phyloP scores from a whole-genome alignment of 2,888 invertebrate species.

The Pimpla rufipes region DNA sequence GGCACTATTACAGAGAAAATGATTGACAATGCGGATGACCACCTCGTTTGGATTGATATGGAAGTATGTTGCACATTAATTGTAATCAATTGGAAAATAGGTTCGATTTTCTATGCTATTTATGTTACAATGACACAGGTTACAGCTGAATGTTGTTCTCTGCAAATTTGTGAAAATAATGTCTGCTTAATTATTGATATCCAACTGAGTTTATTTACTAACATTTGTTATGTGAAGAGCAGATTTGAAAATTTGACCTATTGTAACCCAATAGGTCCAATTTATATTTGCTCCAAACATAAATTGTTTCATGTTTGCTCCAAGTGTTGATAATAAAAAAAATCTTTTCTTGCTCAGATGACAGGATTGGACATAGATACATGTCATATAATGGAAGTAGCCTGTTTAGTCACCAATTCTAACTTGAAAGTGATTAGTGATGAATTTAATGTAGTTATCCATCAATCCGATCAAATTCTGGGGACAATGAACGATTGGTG shows the following conservation, averaged over 20 bases:
- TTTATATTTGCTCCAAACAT: too few relatives aligned
- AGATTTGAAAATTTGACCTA: not conserved
- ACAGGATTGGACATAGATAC: conserved; percentile 93
- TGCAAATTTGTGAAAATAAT: not conserved
- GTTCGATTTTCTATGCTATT: too few relatives aligned
- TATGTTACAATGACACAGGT: not conserved
- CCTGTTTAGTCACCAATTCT: conserved; percentile 94
- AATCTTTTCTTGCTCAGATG: conserved; percentile 88
- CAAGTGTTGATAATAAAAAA: not conserved
- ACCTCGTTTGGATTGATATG: conserved; percentile 91
- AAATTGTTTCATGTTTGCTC: too few relatives aligned
- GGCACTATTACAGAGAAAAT: conserved; percentile 55
- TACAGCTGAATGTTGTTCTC: not conserved
- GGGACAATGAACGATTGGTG: conserved; percentile 95
- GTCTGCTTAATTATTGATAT: too few relatives aligned
- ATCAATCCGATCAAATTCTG: conserved; percentile 91
- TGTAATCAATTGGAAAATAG: not conserved
- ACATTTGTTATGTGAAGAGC: too few relatives aligned
- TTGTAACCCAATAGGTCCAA: not conserved
- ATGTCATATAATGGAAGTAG: conserved; percentile 95
- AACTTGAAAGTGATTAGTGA: conserved; percentile 91
- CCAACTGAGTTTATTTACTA: too few relatives aligned
- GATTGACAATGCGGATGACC: conserved; percentile 59
- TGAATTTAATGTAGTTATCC: conserved; percentile 92
- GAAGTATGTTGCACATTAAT: conserved; percentile 85